A percentile compares a stretch with the other conserved stretches of the same genome.
These are phyloP conservation scores for Matsumurasca onukii DNA, from an alignment of 1,140 invertebrate species.

Conservation along the genomic window DNA sequence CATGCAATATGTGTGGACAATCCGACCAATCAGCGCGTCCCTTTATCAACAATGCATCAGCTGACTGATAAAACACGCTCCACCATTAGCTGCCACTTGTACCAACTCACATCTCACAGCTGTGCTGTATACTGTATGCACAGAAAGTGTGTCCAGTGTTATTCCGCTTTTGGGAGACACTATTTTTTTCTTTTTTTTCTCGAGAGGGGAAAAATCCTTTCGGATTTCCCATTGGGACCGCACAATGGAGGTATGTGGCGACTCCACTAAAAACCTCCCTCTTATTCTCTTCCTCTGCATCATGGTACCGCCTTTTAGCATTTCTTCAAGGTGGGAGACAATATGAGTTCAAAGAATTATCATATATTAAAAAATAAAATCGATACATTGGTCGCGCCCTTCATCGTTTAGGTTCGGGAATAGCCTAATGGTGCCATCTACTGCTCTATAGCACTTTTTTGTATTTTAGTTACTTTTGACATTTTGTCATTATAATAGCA, in stretches of 20 bases:
- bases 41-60: constrained; percentile 5
- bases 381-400: too few species aligned
- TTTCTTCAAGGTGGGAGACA: neutral
- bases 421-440: too few species aligned
- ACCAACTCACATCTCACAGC: neutral
- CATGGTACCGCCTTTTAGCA: too few species aligned
- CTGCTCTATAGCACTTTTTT: too few species aligned
- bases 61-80: neutral
- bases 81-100: neutral
- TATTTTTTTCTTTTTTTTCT: neutral
- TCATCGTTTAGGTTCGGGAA: too few species aligned
- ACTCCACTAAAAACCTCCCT: too few species aligned
- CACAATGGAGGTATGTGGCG: too few species aligned
- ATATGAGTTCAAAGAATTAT: neutral
- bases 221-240: too few species aligned
- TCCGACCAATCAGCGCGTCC: neutral
- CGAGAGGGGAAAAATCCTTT: neutral
- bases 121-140: neutral
- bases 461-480: too few species aligned
- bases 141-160: neutral
- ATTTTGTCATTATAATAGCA: too few species aligned
- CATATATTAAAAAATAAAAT: neutral
- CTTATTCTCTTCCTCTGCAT: too few species aligned
- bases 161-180: neutral
- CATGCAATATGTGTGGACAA: constrained; percentile 14